phyloP scores from a whole-genome alignment of 2,888 invertebrate genomes.

The Hermodice carunculata region DNA sequence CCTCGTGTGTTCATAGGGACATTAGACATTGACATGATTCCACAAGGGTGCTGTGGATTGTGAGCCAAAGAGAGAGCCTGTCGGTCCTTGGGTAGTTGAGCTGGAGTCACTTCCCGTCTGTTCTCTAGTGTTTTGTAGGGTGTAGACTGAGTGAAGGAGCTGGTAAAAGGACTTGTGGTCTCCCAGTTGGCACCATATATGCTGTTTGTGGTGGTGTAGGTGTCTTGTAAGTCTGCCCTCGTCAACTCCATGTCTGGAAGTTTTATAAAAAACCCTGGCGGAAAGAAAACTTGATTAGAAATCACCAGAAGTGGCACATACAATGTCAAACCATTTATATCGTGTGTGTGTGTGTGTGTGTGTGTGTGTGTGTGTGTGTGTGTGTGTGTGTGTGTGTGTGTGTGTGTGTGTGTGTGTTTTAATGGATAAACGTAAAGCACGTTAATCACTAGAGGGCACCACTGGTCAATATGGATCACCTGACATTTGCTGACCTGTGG shows the following conservation, averaged over 20 bases:
- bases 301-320: too few species aligned
- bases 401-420: too few species aligned
- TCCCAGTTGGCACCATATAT: constrained; percentile 39
- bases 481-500: background rate
- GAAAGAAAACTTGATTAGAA: too few species aligned
- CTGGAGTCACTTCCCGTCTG: constrained; percentile 8
- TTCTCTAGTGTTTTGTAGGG: constrained; percentile 33
- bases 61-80: constrained; percentile 25
- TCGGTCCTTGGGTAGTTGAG: constrained; percentile 23
- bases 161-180: constrained; percentile 12
- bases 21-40: constrained; percentile 42
- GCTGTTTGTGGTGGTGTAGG: constrained; percentile 33
- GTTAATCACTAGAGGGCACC: too few species aligned
- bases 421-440: background rate
- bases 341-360: background rate
- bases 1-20: constrained; percentile 37
- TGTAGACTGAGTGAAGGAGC: constrained; percentile 33
- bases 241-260: constrained; percentile 11
- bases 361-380: background rate
- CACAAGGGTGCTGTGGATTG: constrained; percentile 41
- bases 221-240: constrained; percentile 7
- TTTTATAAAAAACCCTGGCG: too few species aligned
- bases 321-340: background rate
- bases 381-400: background rate
- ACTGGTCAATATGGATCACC: too few species aligned